Conservation (phyloP, 2,888 invertebrate genomes). For the Endomychus coccineus region DNA sequence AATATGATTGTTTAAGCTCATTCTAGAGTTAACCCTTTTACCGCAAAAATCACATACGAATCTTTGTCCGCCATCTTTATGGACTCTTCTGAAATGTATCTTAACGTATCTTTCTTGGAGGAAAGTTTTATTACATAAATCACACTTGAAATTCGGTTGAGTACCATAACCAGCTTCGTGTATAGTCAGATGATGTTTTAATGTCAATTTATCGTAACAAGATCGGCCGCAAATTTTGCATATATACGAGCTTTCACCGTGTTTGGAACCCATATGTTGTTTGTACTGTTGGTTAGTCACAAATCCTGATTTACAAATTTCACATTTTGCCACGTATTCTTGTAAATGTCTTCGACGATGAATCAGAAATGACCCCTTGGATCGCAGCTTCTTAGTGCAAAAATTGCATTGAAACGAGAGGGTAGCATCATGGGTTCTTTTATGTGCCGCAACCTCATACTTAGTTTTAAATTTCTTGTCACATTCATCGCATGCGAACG, state of each 20-base stretch:
- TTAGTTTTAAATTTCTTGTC: slow-evolving; percentile 25
- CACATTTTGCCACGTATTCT: slow-evolving; percentile 48
- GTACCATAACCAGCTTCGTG: slow-evolving; percentile 26
- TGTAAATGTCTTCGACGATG: slow-evolving; percentile 50
- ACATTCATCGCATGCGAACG: slow-evolving; percentile 30
- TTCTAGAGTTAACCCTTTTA: slow-evolving; percentile 29
- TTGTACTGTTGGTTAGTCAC: slow-evolving; percentile 31
- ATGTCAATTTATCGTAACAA: slow-evolving; percentile 29
- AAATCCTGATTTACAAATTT: slow-evolving; percentile 29
- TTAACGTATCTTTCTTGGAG: slow-evolving; percentile 22
- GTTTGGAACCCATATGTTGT: slow-evolving; percentile 30
- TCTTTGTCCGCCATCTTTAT: slow-evolving; percentile 24
- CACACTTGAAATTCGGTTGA: slow-evolving; percentile 12
- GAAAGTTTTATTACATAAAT: slow-evolving; percentile 22
- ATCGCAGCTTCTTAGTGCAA: slow-evolving; percentile 49
- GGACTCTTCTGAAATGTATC: slow-evolving; percentile 22
- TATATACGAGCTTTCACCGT: slow-evolving; percentile 26
- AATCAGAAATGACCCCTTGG: slow-evolving; percentile 38
- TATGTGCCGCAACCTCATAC: slow-evolving; percentile 22
- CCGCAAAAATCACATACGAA: slow-evolving; percentile 34
- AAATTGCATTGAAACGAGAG: slow-evolving; percentile 42
- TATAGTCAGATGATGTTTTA: slow-evolving; percentile 30
- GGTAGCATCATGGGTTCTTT: slow-evolving; percentile 17
- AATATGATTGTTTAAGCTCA: slow-evolving; percentile 31
- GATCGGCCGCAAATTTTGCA: slow-evolving; percentile 31